A percentile compares a stretch with the other conserved stretches of the same genome.
Evolutionary conservation across 1,140 invertebrate species (phyloP).

Genomic region (Apocrypta bakeri): DNA sequence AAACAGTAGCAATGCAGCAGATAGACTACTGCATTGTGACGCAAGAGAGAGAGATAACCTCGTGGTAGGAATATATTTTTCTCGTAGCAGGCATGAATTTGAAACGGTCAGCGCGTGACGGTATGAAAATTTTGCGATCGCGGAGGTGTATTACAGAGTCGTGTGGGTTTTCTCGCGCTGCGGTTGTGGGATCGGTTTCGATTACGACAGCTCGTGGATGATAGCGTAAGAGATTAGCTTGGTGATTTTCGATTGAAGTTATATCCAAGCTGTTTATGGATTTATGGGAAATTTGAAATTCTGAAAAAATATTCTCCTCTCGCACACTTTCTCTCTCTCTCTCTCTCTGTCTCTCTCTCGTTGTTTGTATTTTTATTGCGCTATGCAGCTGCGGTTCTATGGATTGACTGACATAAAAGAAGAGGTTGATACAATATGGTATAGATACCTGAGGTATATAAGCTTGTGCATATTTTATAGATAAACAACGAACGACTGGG

Average conservation of each 20-base stretch:
- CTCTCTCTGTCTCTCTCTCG: too few relatives aligned
- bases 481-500: too few relatives aligned
- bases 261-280: not conserved
- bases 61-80: not conserved
- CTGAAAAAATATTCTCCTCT: too few relatives aligned
- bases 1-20: not conserved
- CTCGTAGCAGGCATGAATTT: conserved; percentile 56
- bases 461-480: too few relatives aligned
- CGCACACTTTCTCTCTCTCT: too few relatives aligned
- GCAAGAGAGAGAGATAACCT: not conserved
- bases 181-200: not conserved
- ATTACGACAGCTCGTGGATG: not conserved
- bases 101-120: conserved; percentile 62
- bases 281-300: not conserved
- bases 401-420: too few relatives aligned
- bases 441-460: too few relatives aligned
- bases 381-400: too few relatives aligned
- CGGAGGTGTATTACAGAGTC: too few relatives aligned
- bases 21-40: not conserved
- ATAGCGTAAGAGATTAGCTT: not conserved
- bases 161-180: not conserved
- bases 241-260: not conserved
- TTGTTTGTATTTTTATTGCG: not conserved
- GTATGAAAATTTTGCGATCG: conserved; percentile 68
- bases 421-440: too few relatives aligned